A percentile compares a stretch with the other conserved stretches of the same genome.
Conservation (phyloP, 2,888 invertebrate genomes). For the Coecobrya sp. region DNA sequence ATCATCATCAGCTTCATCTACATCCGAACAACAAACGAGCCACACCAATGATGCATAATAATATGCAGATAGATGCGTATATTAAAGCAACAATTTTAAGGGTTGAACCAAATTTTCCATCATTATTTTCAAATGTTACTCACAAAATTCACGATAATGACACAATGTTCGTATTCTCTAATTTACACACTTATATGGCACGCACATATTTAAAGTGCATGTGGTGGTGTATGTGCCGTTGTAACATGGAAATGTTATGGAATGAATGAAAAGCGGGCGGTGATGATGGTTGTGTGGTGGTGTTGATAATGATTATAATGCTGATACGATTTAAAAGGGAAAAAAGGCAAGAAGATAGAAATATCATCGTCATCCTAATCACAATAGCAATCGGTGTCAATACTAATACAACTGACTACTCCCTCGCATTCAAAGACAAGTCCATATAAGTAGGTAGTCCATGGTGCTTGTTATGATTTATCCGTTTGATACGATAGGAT, state of each 20-base stretch:
- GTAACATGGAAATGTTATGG: not conserved
- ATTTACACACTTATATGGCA: conserved; percentile 32
- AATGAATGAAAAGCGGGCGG: conserved; percentile 41
- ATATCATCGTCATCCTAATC: conserved; percentile 30
- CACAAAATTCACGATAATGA: not conserved
- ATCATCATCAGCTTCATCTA: not conserved
- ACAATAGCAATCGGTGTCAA: conserved; percentile 36
- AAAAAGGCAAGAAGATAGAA: conserved; percentile 12
- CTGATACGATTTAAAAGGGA: conserved; percentile 35
- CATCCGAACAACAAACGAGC: not conserved
- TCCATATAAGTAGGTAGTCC: conserved; percentile 4
- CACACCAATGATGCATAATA: not conserved
- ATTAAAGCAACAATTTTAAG: conserved; percentile 6
- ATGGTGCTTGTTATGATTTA: not conserved
- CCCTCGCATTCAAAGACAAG: conserved; percentile 11
- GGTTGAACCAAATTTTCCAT: conserved; percentile 5
- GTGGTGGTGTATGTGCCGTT: too few relatives aligned
- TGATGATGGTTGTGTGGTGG: not conserved
- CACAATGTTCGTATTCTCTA: not conserved
- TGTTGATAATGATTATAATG: conserved; percentile 4
- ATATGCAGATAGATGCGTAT: not conserved
- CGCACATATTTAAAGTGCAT: not conserved
- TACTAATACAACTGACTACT: conserved; percentile 8
- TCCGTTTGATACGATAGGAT: not conserved
- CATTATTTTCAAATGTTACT: not conserved